Evolutionary conservation across 2,113 vertebrate genomes (phyloP).

Genomic region (Phrynocephalus versicolor): DNA sequence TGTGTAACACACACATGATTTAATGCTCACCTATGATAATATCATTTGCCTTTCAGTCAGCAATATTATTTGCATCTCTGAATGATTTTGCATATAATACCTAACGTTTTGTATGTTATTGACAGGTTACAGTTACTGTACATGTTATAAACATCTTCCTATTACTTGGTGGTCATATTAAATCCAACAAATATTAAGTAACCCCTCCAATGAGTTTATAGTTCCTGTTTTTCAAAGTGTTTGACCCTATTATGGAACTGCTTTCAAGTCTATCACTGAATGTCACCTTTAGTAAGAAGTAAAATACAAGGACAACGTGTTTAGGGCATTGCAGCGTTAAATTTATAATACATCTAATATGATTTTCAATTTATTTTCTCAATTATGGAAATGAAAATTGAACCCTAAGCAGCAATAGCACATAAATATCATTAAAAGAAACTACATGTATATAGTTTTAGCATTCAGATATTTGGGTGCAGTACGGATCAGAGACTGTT

Average conservation of each 20-base stretch:
- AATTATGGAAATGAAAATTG: background rate
- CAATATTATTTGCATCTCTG: background rate
- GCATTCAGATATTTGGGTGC: background rate
- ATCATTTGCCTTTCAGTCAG: background rate
- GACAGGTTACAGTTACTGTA: background rate
- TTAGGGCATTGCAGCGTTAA: background rate
- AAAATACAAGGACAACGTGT: background rate
- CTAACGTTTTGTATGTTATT: background rate
- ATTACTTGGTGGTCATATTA: fast-evolving
- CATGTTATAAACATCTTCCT: background rate
- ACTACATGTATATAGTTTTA: background rate
- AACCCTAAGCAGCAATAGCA: background rate
- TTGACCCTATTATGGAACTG: background rate
- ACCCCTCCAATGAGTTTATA: background rate
- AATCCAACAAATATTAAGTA: background rate
- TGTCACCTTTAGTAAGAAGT: background rate
- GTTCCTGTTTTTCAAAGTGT: background rate
- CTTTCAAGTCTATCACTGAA: background rate
- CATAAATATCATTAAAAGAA: background rate
- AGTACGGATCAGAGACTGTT: no score
- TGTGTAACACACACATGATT: background rate
- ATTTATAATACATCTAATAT: background rate
- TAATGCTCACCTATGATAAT: background rate
- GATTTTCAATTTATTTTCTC: no score
- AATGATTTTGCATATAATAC: background rate